Conservation (phyloP, 2,797 vertebrate genomes). For the Simalia tracyae region DNA sequence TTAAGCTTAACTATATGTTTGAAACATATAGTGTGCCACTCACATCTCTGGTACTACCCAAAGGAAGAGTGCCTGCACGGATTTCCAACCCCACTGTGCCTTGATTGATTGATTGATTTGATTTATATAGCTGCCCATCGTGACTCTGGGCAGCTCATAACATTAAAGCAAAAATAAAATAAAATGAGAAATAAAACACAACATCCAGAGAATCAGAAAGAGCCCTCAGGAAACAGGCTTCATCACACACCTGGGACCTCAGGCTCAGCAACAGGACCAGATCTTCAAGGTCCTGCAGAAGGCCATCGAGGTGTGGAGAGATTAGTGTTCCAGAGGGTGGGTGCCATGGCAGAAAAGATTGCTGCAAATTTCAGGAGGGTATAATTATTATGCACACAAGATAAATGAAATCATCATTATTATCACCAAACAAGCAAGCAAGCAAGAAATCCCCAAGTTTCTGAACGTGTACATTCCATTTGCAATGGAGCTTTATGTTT, state of each 20-base stretch:
- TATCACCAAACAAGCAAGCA: neutral
- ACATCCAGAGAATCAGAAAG: neutral
- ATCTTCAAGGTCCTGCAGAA: neutral
- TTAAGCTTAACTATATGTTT: neutral
- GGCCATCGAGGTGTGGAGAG: neutral
- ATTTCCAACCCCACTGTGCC: no score
- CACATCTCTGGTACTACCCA: neutral
- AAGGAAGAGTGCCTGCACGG: no score
- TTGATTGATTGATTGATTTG: neutral
- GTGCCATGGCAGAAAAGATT: neutral
- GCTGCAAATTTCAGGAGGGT: neutral
- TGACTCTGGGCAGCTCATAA: neutral
- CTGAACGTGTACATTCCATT: slow-evolving; percentile 31
- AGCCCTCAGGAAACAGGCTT: neutral
- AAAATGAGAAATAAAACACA: neutral
- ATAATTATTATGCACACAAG: neutral
- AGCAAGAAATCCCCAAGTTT: neutral
- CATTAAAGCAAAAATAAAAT: neutral
- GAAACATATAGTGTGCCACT: neutral
- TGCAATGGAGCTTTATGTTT: slow-evolving; percentile 28
- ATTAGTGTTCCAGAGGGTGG: neutral
- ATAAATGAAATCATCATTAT: neutral
- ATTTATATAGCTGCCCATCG: neutral
- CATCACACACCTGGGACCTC: no score
- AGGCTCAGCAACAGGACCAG: neutral